Evolutionary conservation across 2,113 vertebrate species (phyloP).

Genomic region (Turnix velox): DNA sequence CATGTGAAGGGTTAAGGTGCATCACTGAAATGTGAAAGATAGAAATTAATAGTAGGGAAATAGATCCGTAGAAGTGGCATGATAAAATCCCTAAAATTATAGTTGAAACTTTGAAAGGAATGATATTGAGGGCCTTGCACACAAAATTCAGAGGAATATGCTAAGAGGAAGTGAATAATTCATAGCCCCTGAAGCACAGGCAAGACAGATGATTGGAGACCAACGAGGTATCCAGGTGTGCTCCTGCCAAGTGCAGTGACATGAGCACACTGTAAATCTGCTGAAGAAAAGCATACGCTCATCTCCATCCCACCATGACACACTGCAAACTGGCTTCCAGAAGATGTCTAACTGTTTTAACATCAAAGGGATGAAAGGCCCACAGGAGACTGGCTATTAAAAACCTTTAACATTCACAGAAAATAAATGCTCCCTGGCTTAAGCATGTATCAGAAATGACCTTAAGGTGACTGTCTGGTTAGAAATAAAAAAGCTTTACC

Average conservation of each 20-base stretch:
- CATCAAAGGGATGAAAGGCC: constrained; percentile 12
- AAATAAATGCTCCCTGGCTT: background rate
- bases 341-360: background rate
- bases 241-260: constrained; percentile 37
- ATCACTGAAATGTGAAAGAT: background rate
- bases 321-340: background rate
- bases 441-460: background rate
- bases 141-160: constrained; percentile 25
- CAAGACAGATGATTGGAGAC: constrained; percentile 29
- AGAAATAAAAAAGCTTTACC: background rate
- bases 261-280: constrained; percentile 27
- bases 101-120: background rate
- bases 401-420: background rate
- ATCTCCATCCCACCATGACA: background rate
- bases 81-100: background rate
- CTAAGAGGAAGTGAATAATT: constrained; percentile 43
- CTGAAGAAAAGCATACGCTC: background rate
- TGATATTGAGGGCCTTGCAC: background rate
- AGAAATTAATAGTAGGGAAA: constrained; percentile 7
- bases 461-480: background rate
- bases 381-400: background rate
- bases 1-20: background rate
- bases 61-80: background rate
- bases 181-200: constrained; percentile 44
- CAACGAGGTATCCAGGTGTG: constrained; percentile 38